Evolutionary conservation across 1,140 invertebrate genomes (phyloP).

Genomic region (Drosophila ohnishii): DNA sequence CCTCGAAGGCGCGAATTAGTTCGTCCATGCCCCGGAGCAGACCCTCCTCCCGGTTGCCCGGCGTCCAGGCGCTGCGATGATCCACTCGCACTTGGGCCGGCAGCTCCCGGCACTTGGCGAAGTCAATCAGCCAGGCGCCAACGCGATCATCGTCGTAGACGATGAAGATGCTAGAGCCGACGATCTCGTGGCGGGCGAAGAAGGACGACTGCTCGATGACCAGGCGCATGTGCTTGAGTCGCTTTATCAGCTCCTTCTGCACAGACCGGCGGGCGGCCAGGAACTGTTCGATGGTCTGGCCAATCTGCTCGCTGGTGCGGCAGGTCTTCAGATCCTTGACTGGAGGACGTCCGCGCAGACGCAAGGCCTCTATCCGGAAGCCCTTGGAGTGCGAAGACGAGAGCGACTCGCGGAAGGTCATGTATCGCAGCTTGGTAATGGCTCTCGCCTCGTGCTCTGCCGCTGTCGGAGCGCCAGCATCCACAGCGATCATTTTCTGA

Average conservation of each 20-base stretch:
- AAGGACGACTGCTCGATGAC: constrained; percentile 93
- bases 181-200: constrained; percentile 95
- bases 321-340: constrained; percentile 91
- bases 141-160: constrained; percentile 94
- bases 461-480: constrained; percentile 92
- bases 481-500: constrained; percentile 96
- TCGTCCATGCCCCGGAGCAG: constrained; percentile 95
- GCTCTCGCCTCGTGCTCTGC: constrained; percentile 91
- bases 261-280: constrained; percentile 87
- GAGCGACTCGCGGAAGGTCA: constrained; percentile 96
- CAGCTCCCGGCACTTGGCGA: constrained; percentile 93
- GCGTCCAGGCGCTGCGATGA: constrained; percentile 91
- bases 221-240: constrained; percentile 90
- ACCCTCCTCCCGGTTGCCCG: constrained; percentile 98
- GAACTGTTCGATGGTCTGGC: constrained; percentile 91
- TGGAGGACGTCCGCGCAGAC: constrained; percentile 89
- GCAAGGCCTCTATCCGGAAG: constrained; percentile 98
- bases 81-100: constrained; percentile 88
- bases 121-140: constrained; percentile 98
- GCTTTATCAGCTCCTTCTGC: constrained; percentile 87
- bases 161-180: constrained; percentile 97
- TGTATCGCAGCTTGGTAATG: constrained; percentile 96
- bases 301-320: constrained; percentile 90
- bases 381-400: constrained; percentile 96
- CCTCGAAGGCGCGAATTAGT: constrained; percentile 85